A percentile compares a stretch with the other conserved stretches of the same genome.
These are phyloP conservation scores for Rhinolophus sinicus DNA, from an alignment of 2,113 vertebrate species.

Conservation along the genomic window DNA sequence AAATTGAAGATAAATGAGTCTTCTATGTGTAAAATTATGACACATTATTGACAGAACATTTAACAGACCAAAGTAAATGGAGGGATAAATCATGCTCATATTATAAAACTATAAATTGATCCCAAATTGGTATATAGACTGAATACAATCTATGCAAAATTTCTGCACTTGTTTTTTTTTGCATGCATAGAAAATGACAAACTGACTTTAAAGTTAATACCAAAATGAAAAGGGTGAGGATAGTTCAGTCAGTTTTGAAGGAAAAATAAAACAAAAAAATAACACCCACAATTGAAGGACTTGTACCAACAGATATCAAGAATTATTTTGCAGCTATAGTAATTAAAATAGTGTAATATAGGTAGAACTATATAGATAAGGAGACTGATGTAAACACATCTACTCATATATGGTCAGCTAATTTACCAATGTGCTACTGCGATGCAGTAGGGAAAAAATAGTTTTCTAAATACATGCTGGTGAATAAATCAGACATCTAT, in stretches of 20 bases:
- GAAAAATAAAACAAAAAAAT: neutral
- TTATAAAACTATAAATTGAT: neutral
- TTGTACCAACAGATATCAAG: neutral
- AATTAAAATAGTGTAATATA: neutral
- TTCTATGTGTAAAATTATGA: too few relatives aligned
- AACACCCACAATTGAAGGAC: neutral
- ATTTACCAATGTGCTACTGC: neutral
- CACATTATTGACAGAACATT: neutral
- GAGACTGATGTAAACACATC: neutral
- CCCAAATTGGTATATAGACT: neutral
- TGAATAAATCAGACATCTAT: neutral
- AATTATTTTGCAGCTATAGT: neutral
- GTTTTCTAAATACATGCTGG: neutral
- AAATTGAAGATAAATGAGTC: neutral
- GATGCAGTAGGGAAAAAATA: accelerated
- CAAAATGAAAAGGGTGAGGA: neutral
- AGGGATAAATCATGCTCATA: neutral
- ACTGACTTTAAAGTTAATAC: neutral
- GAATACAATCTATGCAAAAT: neutral
- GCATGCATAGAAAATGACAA: neutral
- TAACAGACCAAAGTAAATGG: neutral
- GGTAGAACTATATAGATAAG: neutral
- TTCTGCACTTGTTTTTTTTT: too few relatives aligned
- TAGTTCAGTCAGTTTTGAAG: neutral
- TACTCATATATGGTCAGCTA: neutral